These are phyloP conservation scores for Ptilonorhynchus violaceus DNA, from an alignment of 2,113 vertebrate genomes.

Conservation along the genomic window DNA sequence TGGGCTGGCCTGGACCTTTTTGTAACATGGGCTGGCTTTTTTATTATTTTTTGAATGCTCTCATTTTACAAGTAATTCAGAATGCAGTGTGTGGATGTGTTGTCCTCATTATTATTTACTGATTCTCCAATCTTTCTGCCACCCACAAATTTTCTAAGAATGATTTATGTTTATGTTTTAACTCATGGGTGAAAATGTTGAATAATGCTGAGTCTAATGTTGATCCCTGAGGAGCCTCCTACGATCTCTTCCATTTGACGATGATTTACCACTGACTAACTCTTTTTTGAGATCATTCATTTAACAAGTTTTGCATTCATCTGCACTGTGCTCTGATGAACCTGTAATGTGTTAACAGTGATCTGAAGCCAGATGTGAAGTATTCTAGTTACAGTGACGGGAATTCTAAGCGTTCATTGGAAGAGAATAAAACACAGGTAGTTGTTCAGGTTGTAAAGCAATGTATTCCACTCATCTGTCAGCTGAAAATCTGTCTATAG, in stretches of 20 bases:
- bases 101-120: constrained; percentile 31
- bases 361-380: neutral
- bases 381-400: neutral
- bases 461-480: neutral
- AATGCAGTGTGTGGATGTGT: neutral
- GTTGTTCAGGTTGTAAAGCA: neutral
- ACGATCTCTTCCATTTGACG: neutral
- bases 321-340: neutral
- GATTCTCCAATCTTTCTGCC: constrained; percentile 7
- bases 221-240: constrained; percentile 11
- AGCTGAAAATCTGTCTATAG: neutral
- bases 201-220: constrained; percentile 8
- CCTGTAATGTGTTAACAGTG: neutral
- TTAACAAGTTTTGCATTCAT: neutral
- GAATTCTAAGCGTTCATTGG: neutral
- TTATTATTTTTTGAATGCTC: neutral
- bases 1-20: neutral
- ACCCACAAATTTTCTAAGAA: constrained; percentile 32
- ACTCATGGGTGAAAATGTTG: constrained; percentile 41
- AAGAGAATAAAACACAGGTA: neutral
- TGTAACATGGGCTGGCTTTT: neutral
- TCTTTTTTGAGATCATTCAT: neutral
- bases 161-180: constrained; percentile 46
- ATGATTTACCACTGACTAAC: constrained; percentile 25
- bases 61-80: neutral